phyloP scores from a whole-genome alignment of 1,140 invertebrate genomes.

The Trichoplusia ni region DNA sequence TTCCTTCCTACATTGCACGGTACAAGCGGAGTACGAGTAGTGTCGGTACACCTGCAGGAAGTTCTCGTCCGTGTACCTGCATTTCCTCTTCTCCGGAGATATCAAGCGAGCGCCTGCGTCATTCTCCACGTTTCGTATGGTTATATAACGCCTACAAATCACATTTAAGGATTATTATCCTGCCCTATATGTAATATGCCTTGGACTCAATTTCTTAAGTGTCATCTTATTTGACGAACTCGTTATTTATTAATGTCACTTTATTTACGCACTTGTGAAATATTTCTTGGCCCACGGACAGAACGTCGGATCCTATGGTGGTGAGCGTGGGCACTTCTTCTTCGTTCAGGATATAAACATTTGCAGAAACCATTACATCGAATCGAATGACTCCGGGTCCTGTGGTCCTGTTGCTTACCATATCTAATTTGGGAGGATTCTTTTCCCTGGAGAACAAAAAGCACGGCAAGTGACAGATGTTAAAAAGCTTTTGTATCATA shows the following conservation, averaged over 20 bases:
- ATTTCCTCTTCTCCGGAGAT: slow-evolving; percentile 81
- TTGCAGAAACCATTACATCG: slow-evolving; percentile 81
- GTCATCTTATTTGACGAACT: slow-evolving; percentile 7
- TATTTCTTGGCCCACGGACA: slow-evolving; percentile 78
- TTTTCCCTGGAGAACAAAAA: slow-evolving; percentile 59
- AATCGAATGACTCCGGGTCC: slow-evolving; percentile 83
- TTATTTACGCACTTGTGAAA: slow-evolving; percentile 74
- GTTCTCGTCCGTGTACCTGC: slow-evolving; percentile 85
- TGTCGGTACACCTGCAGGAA: slow-evolving; percentile 83
- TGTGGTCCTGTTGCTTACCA: slow-evolving; percentile 82
- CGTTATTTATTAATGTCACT: not conserved
- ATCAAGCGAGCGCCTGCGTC: slow-evolving; percentile 82
- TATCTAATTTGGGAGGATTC: slow-evolving; percentile 60
- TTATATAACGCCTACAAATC: slow-evolving; percentile 76
- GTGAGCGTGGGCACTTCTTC: slow-evolving; percentile 85
- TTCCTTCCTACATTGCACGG: slow-evolving; percentile 85
- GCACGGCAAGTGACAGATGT: too few species aligned
- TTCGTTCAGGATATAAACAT: slow-evolving; percentile 83
- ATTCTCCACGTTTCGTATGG: slow-evolving; percentile 84
- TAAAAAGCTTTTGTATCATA: too few species aligned
- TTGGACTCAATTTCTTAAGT: slow-evolving; percentile 19
- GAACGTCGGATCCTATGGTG: slow-evolving; percentile 82
- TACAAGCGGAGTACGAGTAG: slow-evolving; percentile 87
- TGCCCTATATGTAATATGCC: not conserved
- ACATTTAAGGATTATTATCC: not conserved